phyloP scores from a whole-genome alignment of 1,140 invertebrate species.

The Choristoneura fumiferana region DNA sequence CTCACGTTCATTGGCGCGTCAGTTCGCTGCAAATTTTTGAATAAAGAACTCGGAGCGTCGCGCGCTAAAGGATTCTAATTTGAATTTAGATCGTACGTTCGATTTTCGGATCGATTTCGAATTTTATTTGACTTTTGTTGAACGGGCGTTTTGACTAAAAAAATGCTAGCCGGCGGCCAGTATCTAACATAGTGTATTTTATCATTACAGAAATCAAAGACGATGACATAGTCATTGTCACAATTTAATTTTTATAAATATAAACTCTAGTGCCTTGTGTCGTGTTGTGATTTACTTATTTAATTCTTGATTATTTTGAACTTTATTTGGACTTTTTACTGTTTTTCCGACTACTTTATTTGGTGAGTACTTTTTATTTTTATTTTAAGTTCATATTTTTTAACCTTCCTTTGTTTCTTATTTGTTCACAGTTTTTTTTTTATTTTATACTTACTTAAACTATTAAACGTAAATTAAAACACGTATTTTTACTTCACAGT shows the following conservation, averaged over 20 bases:
- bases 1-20: constrained; percentile 52
- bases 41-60: constrained; percentile 53
- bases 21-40: constrained; percentile 68
- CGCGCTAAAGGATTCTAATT: constrained; percentile 57
- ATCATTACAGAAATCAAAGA: constrained; percentile 17
- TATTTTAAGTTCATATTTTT: constrained; percentile 33
- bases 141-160: constrained; percentile 52
- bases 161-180: constrained; percentile 42
- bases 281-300: constrained; percentile 68
- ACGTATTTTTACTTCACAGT: too few species aligned
- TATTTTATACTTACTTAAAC: too few species aligned
- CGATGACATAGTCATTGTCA: constrained; percentile 34
- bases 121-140: constrained; percentile 34
- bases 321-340: constrained; percentile 65
- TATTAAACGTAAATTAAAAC: too few species aligned
- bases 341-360: constrained; percentile 56
- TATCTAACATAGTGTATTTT: constrained; percentile 1
- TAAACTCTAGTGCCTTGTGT: constrained; percentile 67
- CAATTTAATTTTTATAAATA: constrained; percentile 46
- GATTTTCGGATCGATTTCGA: constrained; percentile 29
- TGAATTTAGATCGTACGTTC: constrained; percentile 44
- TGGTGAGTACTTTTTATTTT: constrained; percentile 62
- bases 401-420: constrained; percentile 23
- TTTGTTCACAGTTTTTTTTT: neutral
- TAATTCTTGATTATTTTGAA: constrained; percentile 43